A percentile compares a stretch with the other conserved stretches of the same genome.
Conservation (phyloP, 2,113 vertebrate genomes). For the Ptyas mucosa region DNA sequence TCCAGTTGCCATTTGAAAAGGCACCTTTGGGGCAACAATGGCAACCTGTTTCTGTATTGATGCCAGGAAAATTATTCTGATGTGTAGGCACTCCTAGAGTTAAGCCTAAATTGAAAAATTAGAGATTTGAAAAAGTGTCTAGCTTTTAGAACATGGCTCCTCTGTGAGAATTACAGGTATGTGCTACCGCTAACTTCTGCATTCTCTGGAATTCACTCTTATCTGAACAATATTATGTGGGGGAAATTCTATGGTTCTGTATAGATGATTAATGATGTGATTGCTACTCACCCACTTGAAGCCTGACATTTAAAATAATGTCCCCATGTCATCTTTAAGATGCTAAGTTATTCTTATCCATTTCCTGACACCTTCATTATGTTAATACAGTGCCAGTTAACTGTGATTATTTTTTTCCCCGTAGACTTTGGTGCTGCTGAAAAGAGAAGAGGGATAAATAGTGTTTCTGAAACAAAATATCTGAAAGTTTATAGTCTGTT, state of each 20-base stretch:
- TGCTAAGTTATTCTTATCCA: conserved; percentile 34
- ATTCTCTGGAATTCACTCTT: not conserved
- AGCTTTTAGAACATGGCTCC: not conserved
- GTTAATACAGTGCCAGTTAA: conserved; percentile 16
- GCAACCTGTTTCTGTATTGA: not conserved
- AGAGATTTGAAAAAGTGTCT: not conserved
- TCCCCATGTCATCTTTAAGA: conserved; percentile 36
- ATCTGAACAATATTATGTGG: not conserved
- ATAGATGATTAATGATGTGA: conserved; percentile 40
- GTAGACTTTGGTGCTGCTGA: conserved; percentile 13
- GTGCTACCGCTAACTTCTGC: conserved; percentile 3
- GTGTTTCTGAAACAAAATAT: conserved; percentile 25
- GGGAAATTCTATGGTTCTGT: conserved; percentile 20
- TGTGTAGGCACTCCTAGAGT: not conserved
- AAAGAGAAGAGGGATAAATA: not conserved
- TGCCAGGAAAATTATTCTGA: not conserved
- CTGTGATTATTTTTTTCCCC: not conserved
- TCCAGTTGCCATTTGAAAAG: not conserved
- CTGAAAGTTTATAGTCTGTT: not conserved
- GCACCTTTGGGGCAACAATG: not conserved
- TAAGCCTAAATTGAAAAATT: not conserved
- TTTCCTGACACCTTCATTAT: conserved; percentile 35
- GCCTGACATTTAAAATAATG: conserved; percentile 50
- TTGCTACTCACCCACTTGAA: conserved; percentile 41
- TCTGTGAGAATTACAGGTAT: not conserved